These are phyloP conservation scores for Dermatemys mawii DNA, from an alignment of 2,113 vertebrate genomes.

Conservation along the genomic window DNA sequence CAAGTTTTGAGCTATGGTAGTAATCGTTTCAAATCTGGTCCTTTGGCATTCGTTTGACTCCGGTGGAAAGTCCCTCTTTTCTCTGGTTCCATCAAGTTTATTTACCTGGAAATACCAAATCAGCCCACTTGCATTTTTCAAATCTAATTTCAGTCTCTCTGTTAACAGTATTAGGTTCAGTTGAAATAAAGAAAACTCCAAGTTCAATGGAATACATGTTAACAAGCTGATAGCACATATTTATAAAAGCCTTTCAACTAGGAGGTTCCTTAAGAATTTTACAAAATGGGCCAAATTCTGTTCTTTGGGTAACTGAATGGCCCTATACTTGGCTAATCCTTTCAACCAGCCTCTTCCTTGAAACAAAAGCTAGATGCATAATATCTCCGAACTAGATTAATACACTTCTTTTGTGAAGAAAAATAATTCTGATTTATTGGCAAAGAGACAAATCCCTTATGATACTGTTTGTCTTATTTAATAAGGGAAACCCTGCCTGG, in stretches of 20 bases:
- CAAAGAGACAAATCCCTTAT: slow-evolving; percentile 15
- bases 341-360: neutral
- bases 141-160: neutral
- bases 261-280: too few species aligned
- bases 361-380: neutral
- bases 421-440: slow-evolving; percentile 33
- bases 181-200: neutral
- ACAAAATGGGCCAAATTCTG: too few species aligned
- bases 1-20: neutral
- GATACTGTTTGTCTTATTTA: slow-evolving; percentile 40
- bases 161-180: neutral
- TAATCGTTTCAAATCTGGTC: neutral
- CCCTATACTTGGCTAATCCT: neutral
- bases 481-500: neutral
- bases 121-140: neutral
- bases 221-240: too few species aligned
- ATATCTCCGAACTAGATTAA: neutral
- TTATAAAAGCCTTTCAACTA: too few species aligned
- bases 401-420: neutral
- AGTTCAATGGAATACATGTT: too few species aligned
- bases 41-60: neutral
- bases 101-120: neutral
- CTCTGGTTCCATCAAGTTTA: neutral
- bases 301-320: neutral
- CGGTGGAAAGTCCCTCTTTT: neutral